phyloP scores from a whole-genome alignment of 2,797 vertebrate genomes.

The Apogon hyalosoma region DNA sequence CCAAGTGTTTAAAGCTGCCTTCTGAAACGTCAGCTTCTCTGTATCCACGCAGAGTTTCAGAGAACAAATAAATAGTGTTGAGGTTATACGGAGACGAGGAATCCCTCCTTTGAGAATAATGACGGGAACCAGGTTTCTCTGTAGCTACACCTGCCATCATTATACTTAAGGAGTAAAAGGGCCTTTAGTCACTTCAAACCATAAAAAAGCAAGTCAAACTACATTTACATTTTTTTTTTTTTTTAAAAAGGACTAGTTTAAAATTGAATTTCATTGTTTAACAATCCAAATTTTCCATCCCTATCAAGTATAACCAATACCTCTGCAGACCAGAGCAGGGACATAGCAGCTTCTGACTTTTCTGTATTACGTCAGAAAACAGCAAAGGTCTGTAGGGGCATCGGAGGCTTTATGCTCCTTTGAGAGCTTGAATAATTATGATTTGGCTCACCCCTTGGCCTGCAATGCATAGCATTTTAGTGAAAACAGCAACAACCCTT shows the following conservation, averaged over 20 bases:
- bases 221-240: conserved; percentile 30
- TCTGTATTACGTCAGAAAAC: conserved; percentile 89
- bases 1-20: conserved; percentile 85
- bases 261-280: conserved; percentile 74
- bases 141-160: conserved; percentile 89
- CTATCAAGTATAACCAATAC: conserved; percentile 82
- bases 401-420: conserved; percentile 58
- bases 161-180: conserved; percentile 57
- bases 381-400: conserved; percentile 83
- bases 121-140: conserved; percentile 89
- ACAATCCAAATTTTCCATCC: conserved; percentile 72
- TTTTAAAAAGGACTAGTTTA: conserved; percentile 70
- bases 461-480: conserved; percentile 86
- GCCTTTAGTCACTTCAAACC: conserved; percentile 60
- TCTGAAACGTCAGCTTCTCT: conserved; percentile 91
- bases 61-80: conserved; percentile 93
- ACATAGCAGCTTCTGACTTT: conserved; percentile 88
- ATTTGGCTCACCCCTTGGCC: conserved; percentile 84
- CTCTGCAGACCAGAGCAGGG: conserved; percentile 86
- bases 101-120: conserved; percentile 68
- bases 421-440: conserved; percentile 64
- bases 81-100: conserved; percentile 69
- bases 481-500: conserved; percentile 63
- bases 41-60: conserved; percentile 91
- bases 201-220: conserved; percentile 48